Base-by-base conservation (phyloP, 1,140 invertebrate species). In the Melanaphis sacchari region DNA sequence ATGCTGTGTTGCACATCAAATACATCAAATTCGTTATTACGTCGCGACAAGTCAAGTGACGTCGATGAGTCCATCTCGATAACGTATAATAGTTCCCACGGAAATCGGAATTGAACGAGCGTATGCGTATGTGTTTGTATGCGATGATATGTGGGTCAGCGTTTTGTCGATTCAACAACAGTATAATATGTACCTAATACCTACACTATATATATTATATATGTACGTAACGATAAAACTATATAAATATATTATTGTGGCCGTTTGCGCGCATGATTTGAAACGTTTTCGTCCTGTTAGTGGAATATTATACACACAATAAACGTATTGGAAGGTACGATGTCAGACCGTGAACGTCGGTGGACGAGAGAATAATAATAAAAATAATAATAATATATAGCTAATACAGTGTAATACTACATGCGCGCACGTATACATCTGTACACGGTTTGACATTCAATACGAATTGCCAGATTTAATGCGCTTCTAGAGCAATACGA, bases 221-320 rank as follows among this genome's bases (percentile, higher is more conserved):
- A 38, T 85, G 31, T 31, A 7, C 11, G 41, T 21, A 31, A 41
- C 1, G 8, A 24, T 84, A 24, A 6, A 38, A 26, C 9, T 85
- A 85, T 85, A 26, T 84, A 24, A 2, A 38, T 85, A 85, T 85
- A 26, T 85, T 85, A 49, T 38, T n/a, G 46, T 49, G 1, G 87
- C 46, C 87, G 59, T 76, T 76, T 76, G 59, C 59, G 46, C 43
- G 46, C 87, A 49, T 52, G 43, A 52, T 52, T 89, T 18, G 43
- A 89, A 89, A 89, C 87, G 46, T 89, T 89, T 52, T 89, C n/a
- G 87, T 46, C 84, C 84, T 11, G 84, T 85, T 85, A 85, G 38
- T 40, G 84, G 84, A 85, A 85, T 85, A 85, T 40, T 84, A 84
- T 41, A 84, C 82, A 40, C 38, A 40, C 38, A 40, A 76, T 84